These are phyloP conservation scores for Epistrophe grossulariae DNA, from an alignment of 2,888 invertebrate species.

Conservation along the genomic window DNA sequence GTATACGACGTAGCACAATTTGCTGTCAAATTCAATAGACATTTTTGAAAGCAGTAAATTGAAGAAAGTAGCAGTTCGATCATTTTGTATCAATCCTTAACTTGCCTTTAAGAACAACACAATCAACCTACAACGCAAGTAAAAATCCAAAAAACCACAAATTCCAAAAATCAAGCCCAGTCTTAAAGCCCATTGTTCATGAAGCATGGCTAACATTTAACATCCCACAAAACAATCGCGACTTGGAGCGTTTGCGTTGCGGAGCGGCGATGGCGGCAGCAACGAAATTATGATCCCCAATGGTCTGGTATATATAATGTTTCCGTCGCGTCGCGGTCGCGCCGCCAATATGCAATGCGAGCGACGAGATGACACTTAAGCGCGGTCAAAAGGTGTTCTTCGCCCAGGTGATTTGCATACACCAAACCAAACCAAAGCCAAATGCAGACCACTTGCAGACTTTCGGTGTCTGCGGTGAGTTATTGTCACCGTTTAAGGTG, in stretches of 20 bases:
- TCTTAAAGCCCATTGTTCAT: conserved; percentile 45
- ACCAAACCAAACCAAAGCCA: conserved; percentile 1
- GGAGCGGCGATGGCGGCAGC: neutral
- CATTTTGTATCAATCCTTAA: neutral
- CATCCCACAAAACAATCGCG: conserved; percentile 63
- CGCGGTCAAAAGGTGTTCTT: conserved; percentile 72
- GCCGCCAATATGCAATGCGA: conserved; percentile 18
- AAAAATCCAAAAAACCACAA: conserved; percentile 30
- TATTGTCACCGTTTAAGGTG: conserved; percentile 76
- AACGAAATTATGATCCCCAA: conserved; percentile 70
- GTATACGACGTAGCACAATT: too few relatives aligned
- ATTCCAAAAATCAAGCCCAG: conserved; percentile 18
- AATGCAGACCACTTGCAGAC: conserved; percentile 68
- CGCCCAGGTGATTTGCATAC: conserved; percentile 70
- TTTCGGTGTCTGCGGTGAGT: conserved; percentile 75
- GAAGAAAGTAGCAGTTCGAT: too few relatives aligned
- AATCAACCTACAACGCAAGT: neutral
- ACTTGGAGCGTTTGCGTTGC: neutral
- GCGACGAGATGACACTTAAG: conserved; percentile 68
- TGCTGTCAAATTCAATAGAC: too few relatives aligned
- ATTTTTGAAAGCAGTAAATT: too few relatives aligned
- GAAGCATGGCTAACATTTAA: conserved; percentile 52
- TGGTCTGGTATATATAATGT: conserved; percentile 44
- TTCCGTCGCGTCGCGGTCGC: conserved; percentile 3
- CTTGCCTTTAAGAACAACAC: neutral